These are phyloP conservation scores for Karalla daura DNA, from an alignment of 2,797 vertebrate genomes.

Conservation along the genomic window DNA sequence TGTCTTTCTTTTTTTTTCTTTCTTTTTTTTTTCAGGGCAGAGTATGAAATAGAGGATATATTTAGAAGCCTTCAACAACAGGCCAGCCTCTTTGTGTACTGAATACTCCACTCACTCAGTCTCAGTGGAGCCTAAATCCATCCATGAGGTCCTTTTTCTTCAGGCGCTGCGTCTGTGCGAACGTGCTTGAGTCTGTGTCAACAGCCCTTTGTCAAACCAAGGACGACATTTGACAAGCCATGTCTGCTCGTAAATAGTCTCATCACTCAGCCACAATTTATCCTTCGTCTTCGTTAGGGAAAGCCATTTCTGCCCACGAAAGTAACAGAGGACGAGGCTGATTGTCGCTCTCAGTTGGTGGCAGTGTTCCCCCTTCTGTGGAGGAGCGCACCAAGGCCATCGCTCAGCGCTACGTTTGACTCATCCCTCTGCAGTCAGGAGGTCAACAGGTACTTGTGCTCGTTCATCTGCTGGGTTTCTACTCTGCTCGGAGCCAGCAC, in stretches of 20 bases:
- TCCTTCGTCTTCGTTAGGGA: conserved; percentile 18
- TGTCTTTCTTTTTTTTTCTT: conserved; percentile 33
- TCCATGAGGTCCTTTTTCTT: conserved; percentile 16
- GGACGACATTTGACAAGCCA: conserved; percentile 23
- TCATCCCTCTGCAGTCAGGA: conserved; percentile 71
- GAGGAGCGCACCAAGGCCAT: conserved; percentile 11
- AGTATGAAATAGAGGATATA: conserved; percentile 56
- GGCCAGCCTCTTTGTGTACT: conserved; percentile 27
- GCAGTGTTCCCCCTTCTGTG: conserved; percentile 4
- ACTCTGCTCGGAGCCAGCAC: conserved; percentile 69
- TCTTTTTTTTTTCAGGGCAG: conserved; percentile 31
- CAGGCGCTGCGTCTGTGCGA: not conserved
- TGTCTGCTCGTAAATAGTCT: conserved; percentile 32
- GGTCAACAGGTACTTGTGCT: conserved; percentile 83
- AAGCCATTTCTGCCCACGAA: conserved; percentile 16
- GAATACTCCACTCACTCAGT: conserved; percentile 24
- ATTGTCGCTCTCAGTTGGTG: conserved; percentile 24
- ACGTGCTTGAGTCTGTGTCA: not conserved
- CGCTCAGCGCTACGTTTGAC: conserved; percentile 41
- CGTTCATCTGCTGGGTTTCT: conserved; percentile 69
- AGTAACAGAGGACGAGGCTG: not conserved
- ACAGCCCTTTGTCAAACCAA: conserved; percentile 29
- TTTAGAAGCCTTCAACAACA: conserved; percentile 63
- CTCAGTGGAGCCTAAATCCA: conserved; percentile 15
- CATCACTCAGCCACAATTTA: not conserved